Evolutionary conservation across 2,113 vertebrate genomes (phyloP), one percentile per base, ranked within the genome.

Genomic region (Bostrychus sinensis): DNA sequence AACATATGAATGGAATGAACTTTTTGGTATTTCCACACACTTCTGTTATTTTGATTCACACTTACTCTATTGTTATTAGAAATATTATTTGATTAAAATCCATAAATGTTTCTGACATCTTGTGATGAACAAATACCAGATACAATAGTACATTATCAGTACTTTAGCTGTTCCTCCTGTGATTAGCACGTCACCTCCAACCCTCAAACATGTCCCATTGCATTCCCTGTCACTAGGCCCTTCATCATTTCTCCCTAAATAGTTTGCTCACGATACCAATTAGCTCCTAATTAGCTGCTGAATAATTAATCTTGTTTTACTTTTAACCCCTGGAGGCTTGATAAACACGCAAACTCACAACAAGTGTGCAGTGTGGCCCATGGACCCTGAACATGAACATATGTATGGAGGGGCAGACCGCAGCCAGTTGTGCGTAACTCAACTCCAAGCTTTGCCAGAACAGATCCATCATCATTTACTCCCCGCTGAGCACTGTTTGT

Each of bases 381-480:
- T 12, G 14, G 54, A 65, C 17, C 36, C 32, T 42, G 51, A 50
- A 19, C 13, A 22, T 34, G 28, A 58, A 37, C 65, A 66, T 56
- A 56, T 37, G 70, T 62, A 39, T 39, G 63, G 66, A 30, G 64
- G 39, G 20, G 53, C 19, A 30, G 23, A 43, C 61, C 41, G 7
- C 55, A 43, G 72, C 66, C 60, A 16, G 7, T 37, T 32, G 69
- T 25, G 56, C 28, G 74, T 74, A 84, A 81, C 72, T 42, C 34
- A 13, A 83, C 26, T 65, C 58, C 1, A 26, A 37, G 34, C 56
- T 76, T 63, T 23, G 61, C 85, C 86, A 80, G 77, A 75, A 76
- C 77, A 81, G 70, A 84, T 88, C 86, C 83, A 84, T 88, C 86
- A 88, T 86, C 83, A 81, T 86, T 82, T 75, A 64, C 51, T 36